Evolutionary conservation across 2,113 vertebrate genomes (phyloP).

Genomic region (Speoplatyrhinus poulsoni): DNA sequence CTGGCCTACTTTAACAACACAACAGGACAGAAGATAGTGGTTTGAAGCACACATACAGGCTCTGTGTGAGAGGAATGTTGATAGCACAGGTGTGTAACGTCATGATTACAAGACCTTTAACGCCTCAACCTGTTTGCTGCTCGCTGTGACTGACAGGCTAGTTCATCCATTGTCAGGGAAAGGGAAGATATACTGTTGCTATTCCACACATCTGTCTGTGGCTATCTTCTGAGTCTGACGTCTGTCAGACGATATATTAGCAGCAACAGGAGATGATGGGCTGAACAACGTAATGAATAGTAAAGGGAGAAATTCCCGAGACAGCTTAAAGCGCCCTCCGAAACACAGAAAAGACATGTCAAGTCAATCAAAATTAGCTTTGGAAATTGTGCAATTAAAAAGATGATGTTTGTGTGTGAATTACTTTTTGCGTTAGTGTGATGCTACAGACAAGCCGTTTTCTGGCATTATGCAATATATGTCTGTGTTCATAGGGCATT

Average conservation of each 20-base stretch:
- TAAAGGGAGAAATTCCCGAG: constrained; percentile 31
- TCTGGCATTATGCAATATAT: too few species aligned
- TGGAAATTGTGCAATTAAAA: too few species aligned
- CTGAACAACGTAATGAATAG: constrained; percentile 42
- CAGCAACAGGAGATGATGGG: constrained; percentile 46
- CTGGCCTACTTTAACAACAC: background rate
- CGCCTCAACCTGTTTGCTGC: constrained; percentile 16
- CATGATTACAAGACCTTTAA: constrained; percentile 17
- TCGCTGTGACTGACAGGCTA: constrained; percentile 43
- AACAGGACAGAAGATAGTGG: background rate
- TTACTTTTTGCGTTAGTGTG: background rate
- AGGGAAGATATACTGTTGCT: constrained; percentile 25
- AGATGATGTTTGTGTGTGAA: too few species aligned
- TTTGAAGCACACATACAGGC: background rate
- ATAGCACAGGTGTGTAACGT: background rate
- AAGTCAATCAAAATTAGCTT: too few species aligned
- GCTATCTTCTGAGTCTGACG: constrained; percentile 15
- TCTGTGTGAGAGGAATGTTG: constrained; percentile 8
- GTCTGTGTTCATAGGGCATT: constrained; percentile 1
- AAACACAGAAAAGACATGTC: constrained; percentile 13
- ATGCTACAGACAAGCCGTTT: background rate
- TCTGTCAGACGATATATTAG: constrained; percentile 52
- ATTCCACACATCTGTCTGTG: constrained; percentile 47
- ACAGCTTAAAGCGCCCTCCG: constrained; percentile 26
- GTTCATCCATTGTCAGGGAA: constrained; percentile 38